Evolutionary conservation across 2,797 vertebrate genomes (phyloP).

Genomic region (Podarcis siculus): DNA sequence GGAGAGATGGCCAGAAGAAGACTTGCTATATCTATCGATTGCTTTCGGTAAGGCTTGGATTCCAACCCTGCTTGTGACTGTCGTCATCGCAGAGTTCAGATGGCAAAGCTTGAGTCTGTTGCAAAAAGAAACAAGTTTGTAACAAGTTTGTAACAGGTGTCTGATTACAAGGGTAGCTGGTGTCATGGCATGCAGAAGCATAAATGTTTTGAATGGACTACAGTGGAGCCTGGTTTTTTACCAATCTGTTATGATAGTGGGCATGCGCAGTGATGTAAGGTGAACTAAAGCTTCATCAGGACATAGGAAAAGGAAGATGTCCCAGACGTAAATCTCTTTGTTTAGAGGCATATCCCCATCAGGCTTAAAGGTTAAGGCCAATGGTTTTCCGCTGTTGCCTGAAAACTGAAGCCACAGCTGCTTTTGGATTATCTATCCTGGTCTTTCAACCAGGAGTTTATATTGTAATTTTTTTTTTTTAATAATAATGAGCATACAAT

Average conservation of each 20-base stretch:
- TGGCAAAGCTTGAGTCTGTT: neutral
- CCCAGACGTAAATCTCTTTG: neutral
- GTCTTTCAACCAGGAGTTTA: neutral
- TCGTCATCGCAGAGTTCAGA: neutral
- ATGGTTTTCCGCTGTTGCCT: neutral
- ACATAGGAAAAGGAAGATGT: neutral
- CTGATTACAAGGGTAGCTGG: neutral
- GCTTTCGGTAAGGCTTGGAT: constrained; percentile 84
- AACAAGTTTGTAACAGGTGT: no score
- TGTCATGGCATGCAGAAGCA: neutral
- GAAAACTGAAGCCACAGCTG: neutral
- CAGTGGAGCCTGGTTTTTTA: neutral
- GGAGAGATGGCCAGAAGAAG: constrained; percentile 97
- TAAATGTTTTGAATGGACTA: neutral
- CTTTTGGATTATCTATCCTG: neutral
- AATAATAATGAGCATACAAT: neutral
- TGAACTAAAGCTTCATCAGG: neutral
- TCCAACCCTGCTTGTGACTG: neutral
- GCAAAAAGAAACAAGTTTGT: neutral
- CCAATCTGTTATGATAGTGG: neutral
- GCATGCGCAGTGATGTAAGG: neutral
- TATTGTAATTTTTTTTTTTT: neutral
- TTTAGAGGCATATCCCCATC: neutral
- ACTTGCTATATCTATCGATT: constrained; percentile 96
- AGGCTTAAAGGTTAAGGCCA: neutral